A percentile compares a stretch with the other conserved stretches of the same genome.
These are phyloP conservation scores for Geopemphigus sp. DNA, from an alignment of 1,140 invertebrate genomes.

Conservation along the genomic window DNA sequence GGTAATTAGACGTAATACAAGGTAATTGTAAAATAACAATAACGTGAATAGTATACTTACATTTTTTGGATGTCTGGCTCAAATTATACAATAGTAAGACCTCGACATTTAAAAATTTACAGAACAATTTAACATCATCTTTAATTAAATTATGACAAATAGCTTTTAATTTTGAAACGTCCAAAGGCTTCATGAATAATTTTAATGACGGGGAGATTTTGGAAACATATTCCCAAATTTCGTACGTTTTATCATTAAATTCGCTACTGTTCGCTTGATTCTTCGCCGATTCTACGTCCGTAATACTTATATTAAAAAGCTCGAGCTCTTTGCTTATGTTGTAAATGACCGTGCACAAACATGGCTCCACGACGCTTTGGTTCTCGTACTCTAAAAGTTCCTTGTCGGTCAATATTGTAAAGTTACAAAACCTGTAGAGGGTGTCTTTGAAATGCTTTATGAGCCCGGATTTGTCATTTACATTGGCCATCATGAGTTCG, in stretches of 20 bases:
- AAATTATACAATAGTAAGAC: background rate
- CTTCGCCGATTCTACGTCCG: background rate
- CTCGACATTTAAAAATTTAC: slow-evolving; percentile 37
- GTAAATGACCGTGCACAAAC: slow-evolving; percentile 28
- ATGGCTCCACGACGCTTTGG: background rate
- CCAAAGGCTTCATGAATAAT: slow-evolving; percentile 17
- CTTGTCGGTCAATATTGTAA: background rate
- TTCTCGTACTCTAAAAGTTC: background rate
- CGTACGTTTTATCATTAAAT: background rate
- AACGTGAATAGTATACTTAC: background rate
- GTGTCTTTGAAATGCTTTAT: slow-evolving; percentile 1
- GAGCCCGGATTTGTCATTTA: background rate
- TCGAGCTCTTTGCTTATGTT: background rate
- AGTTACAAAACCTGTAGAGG: background rate
- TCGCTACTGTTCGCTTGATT: background rate
- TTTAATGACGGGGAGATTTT: background rate
- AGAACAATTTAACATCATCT: background rate
- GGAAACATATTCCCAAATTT: background rate
- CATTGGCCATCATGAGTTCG: background rate
- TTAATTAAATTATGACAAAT: background rate
- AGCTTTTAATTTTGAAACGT: background rate
- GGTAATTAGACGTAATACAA: background rate
- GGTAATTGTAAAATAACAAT: background rate
- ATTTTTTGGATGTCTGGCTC: background rate
- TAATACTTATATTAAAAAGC: background rate